Conservation (phyloP, 2,113 vertebrate species). For the Tympanuchus pallidicinctus region DNA sequence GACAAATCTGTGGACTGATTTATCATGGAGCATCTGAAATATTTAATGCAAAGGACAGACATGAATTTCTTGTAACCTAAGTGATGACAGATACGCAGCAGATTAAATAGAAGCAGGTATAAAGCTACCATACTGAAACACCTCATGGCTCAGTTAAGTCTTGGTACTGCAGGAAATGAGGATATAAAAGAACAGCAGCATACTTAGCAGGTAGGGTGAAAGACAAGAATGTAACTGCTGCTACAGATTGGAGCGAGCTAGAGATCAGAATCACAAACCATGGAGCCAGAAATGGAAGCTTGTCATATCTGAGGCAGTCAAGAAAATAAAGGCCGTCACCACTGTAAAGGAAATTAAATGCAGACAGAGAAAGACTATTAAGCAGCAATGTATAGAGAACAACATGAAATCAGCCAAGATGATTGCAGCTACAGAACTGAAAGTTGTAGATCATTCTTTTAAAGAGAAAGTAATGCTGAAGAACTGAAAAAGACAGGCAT, state of each 20-base stretch:
- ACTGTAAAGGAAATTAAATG: background rate
- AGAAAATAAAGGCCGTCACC: background rate
- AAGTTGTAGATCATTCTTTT: background rate
- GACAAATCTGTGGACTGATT: background rate
- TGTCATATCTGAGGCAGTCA: background rate
- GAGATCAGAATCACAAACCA: background rate
- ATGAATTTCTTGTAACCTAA: too few relatives aligned
- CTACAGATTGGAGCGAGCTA: background rate
- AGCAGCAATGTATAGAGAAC: background rate
- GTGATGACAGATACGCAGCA: background rate
- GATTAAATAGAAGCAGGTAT: background rate
- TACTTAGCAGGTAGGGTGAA: background rate
- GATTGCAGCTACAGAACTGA: accelerated
- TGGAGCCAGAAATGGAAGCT: background rate
- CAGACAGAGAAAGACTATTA: background rate
- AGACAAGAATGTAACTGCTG: background rate
- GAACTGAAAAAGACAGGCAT: background rate
- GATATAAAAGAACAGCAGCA: background rate
- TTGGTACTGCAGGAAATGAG: background rate
- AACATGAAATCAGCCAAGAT: background rate
- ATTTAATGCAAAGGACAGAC: background rate
- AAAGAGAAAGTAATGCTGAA: background rate
- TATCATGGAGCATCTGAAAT: background rate
- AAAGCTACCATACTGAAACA: too few relatives aligned
- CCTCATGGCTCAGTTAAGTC: background rate